phyloP scores from a whole-genome alignment of 2,797 vertebrate species.

The Alectoris magna region DNA sequence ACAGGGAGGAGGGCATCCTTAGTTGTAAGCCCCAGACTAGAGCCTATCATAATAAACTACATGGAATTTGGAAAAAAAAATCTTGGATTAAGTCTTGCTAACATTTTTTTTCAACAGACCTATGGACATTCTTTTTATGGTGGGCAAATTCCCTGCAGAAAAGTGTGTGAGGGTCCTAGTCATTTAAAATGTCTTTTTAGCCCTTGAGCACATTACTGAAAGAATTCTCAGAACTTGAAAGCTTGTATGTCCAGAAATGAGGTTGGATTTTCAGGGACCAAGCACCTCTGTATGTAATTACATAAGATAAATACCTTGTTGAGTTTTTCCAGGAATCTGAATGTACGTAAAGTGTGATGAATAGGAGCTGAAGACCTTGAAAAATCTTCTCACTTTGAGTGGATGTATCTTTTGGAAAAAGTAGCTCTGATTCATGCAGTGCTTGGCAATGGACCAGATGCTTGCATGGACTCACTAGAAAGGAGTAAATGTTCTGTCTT shows the following conservation, averaged over 20 bases:
- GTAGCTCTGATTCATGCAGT: not conserved
- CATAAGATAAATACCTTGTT: not conserved
- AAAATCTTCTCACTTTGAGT: not conserved
- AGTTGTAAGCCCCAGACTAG: not conserved
- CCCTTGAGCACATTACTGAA: not conserved
- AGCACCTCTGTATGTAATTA: not conserved
- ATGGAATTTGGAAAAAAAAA: not conserved
- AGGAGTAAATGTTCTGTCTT: not conserved
- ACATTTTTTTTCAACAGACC: not conserved
- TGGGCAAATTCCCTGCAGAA: slow-evolving; percentile 22
- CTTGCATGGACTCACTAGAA: not conserved
- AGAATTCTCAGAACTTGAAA: slow-evolving; percentile 1
- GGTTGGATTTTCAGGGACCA: not conserved
- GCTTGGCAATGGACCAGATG: not conserved
- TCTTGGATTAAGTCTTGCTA: not conserved
- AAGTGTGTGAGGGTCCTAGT: not conserved
- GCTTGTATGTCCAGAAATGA: not conserved
- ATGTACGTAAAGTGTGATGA: not conserved
- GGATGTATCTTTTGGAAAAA: not conserved
- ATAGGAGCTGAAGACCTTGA: not conserved
- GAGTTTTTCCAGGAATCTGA: not conserved
- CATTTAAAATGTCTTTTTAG: slow-evolving; percentile 35
- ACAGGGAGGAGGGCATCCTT: not conserved
- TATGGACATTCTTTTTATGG: slow-evolving; percentile 2
- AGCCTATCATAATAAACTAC: not conserved